These are phyloP conservation scores for Trichosurus vulpecula DNA, from an alignment of 2,797 vertebrate genomes.

Conservation along the genomic window DNA sequence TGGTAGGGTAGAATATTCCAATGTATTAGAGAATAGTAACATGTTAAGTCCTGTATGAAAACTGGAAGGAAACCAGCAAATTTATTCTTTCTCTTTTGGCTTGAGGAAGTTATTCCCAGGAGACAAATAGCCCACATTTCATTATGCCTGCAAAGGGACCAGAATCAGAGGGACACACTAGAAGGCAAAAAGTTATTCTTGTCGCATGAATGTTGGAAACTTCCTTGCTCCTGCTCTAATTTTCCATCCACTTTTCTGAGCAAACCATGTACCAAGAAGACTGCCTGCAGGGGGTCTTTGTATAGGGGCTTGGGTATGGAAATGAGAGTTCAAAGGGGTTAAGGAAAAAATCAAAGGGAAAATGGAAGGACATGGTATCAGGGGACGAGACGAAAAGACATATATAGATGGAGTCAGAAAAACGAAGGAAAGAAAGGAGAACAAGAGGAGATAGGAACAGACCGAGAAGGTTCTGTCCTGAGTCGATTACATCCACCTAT, in stretches of 20 bases:
- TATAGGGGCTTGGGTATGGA: neutral
- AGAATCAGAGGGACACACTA: neutral
- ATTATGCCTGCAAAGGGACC: neutral
- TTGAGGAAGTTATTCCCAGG: neutral
- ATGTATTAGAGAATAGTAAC: neutral
- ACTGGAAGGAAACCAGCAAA: neutral
- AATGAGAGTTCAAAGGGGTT: neutral
- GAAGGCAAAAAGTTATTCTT: neutral
- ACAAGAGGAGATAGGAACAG: neutral
- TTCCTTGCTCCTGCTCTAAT: neutral
- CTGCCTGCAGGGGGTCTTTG: neutral
- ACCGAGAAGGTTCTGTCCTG: neutral
- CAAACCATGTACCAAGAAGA: neutral
- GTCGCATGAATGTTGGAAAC: neutral
- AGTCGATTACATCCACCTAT: neutral
- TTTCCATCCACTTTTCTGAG: too few species aligned
- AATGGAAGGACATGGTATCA: neutral
- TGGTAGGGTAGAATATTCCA: neutral
- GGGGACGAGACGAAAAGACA: neutral
- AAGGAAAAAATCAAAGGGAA: neutral
- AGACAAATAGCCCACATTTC: neutral
- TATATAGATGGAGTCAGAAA: neutral
- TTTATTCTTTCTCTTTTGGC: neutral
- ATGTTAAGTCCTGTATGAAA: neutral
- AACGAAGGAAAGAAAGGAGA: neutral